phyloP scores from a whole-genome alignment of 1,140 invertebrate species.

The Diuraphis noxia region DNA sequence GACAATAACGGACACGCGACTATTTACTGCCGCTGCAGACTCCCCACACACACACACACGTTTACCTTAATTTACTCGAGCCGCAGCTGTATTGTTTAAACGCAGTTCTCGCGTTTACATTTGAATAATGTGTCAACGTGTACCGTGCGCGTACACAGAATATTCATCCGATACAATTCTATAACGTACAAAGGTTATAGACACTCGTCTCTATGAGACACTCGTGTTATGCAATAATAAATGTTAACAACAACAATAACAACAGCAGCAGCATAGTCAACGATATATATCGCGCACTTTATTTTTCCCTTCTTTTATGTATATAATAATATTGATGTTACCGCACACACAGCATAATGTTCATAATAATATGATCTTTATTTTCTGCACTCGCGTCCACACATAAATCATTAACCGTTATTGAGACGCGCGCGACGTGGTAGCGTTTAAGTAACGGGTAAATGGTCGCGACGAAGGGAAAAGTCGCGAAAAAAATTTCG shows the following conservation, averaged over 20 bases:
- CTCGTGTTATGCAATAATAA: not conserved
- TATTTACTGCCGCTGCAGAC: not conserved
- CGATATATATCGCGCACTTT: not conserved
- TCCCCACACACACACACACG: not conserved
- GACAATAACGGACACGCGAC: constrained; percentile 25
- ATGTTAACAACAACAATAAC: not conserved
- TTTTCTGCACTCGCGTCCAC: not conserved
- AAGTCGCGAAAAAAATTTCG: not conserved
- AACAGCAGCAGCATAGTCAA: not conserved
- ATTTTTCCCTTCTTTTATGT: not conserved
- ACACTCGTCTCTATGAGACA: not conserved
- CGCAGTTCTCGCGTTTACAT: not conserved
- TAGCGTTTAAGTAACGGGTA: not conserved
- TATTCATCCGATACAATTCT: not conserved
- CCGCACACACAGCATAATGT: no score
- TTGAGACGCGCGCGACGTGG: not conserved
- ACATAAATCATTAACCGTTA: not conserved
- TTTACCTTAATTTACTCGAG: not conserved
- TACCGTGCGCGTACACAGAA: not conserved
- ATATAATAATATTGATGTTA: no score
- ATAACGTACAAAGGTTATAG: not conserved
- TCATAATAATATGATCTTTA: not conserved
- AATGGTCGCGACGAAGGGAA: not conserved
- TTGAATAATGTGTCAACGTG: no score
- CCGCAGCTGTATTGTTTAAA: not conserved